These are phyloP conservation scores for Cheilosia scutellata DNA, from an alignment of 2,888 invertebrate species.

Conservation along the genomic window DNA sequence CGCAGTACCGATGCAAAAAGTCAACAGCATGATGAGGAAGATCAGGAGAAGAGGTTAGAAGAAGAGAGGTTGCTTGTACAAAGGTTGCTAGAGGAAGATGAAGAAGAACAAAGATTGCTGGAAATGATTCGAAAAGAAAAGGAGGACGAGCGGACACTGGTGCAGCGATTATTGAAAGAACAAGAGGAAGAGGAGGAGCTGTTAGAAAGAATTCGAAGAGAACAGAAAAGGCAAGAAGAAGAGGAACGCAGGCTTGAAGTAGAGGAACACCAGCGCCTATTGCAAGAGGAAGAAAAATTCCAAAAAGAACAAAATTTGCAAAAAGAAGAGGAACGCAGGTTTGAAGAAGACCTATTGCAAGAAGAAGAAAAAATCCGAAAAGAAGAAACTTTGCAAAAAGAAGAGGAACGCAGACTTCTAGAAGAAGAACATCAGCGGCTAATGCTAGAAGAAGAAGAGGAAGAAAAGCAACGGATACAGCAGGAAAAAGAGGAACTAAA, in stretches of 20 bases:
- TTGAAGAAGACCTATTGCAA: slow-evolving; percentile 28
- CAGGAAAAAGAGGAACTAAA: slow-evolving; percentile 38
- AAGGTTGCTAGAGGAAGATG: slow-evolving; percentile 48
- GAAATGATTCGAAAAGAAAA: slow-evolving; percentile 37
- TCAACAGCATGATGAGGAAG: slow-evolving; percentile 80
- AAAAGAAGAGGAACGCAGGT: neutral
- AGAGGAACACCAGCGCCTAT: slow-evolving; percentile 55
- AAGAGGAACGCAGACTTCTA: neutral
- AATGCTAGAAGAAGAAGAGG: slow-evolving; percentile 24
- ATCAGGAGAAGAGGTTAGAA: slow-evolving; percentile 56
- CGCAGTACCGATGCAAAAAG: slow-evolving; percentile 80
- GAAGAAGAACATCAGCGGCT: slow-evolving; percentile 62
- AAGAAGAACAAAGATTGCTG: slow-evolving; percentile 35
- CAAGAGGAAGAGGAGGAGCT: slow-evolving; percentile 59
- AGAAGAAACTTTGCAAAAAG: slow-evolving; percentile 63
- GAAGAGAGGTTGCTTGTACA: slow-evolving; percentile 36
- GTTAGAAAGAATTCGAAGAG: slow-evolving; percentile 13
- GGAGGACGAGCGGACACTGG: slow-evolving; percentile 44
- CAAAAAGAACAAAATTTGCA: slow-evolving; percentile 66
- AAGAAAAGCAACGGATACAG: slow-evolving; percentile 45
- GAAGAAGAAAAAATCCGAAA: slow-evolving; percentile 45
- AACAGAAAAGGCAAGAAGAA: slow-evolving; percentile 49
- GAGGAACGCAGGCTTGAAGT: slow-evolving; percentile 9
- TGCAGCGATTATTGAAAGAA: neutral
- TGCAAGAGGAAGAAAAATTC: slow-evolving; percentile 32